Percentiles rank a stretch among this genome's conserved stretches.
phyloP scores from a whole-genome alignment of 2,113 vertebrate genomes.

The Callithrix jacchus region DNA sequence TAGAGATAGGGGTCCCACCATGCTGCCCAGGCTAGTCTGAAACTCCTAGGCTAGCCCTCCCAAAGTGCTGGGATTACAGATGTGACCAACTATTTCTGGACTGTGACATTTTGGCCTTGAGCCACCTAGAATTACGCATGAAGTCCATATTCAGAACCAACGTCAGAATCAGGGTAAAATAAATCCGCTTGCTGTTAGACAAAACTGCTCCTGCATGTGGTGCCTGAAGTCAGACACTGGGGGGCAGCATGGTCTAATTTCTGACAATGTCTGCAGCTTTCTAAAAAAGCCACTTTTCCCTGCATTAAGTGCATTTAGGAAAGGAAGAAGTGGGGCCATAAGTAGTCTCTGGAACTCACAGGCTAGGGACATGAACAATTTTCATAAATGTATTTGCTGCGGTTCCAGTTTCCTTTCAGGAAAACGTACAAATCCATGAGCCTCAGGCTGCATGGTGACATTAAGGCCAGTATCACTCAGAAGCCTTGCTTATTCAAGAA shows the following conservation, averaged over 20 bases:
- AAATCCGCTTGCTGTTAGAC: not conserved
- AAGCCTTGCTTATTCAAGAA: not conserved
- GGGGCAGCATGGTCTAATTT: conserved; percentile 71
- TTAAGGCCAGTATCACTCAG: not conserved
- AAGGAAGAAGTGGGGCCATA: not conserved
- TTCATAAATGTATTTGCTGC: not conserved
- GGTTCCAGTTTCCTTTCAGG: not conserved
- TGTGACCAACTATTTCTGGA: no score
- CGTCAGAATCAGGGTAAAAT: not conserved
- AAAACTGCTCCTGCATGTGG: not conserved
- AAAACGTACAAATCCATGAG: not conserved
- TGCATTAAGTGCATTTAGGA: not conserved
- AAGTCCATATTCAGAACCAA: not conserved
- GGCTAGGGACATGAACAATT: not conserved
- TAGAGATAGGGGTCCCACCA: no score
- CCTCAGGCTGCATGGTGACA: not conserved
- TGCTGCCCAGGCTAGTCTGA: no score
- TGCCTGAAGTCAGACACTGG: conserved; percentile 51
- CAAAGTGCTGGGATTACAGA: no score
- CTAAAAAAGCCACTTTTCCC: not conserved
- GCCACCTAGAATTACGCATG: not conserved
- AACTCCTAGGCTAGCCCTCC: no score
- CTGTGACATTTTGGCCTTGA: not conserved
- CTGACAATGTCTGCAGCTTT: accelerated
- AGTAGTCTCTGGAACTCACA: not conserved